These are phyloP conservation scores for Triplophysa bombifrons DNA, from an alignment of 2,797 vertebrate genomes.

Conservation along the genomic window DNA sequence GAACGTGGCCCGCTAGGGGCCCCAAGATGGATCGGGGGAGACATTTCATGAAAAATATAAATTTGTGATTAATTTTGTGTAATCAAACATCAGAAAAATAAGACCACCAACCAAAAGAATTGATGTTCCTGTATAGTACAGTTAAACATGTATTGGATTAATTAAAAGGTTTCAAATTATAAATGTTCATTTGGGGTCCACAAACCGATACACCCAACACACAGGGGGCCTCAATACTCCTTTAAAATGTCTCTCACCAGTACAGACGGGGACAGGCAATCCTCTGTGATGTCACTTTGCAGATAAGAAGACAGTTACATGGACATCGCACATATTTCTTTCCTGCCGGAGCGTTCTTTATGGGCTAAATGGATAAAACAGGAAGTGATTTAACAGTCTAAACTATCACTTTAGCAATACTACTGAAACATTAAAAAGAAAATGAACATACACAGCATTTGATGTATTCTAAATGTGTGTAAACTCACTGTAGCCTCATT, in stretches of 20 bases:
- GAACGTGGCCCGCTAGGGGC: no score
- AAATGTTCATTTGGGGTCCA: no score
- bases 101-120: no score
- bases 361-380: slow-evolving; percentile 73
- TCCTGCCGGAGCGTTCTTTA: slow-evolving; percentile 88
- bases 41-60: no score
- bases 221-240: background rate
- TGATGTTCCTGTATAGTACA: no score
- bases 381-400: background rate
- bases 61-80: no score
- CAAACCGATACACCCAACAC: no score
- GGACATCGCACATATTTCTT: slow-evolving; percentile 92
- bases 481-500: slow-evolving; percentile 87
- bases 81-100: no score
- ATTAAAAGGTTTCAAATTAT: no score
- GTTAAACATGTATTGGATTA: no score
- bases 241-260: slow-evolving; percentile 76
- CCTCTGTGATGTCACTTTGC: slow-evolving; percentile 87
- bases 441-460: background rate
- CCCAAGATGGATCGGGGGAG: no score
- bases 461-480: background rate
- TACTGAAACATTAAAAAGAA: no score
- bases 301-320: slow-evolving; percentile 91
- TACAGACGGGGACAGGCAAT: slow-evolving; percentile 89
- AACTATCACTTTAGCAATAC: slow-evolving; percentile 3